Evolutionary conservation across 2,888 invertebrate species (phyloP), one percentile per base, ranked within the genome.

Genomic region (Trachelus iudaicus): DNA sequence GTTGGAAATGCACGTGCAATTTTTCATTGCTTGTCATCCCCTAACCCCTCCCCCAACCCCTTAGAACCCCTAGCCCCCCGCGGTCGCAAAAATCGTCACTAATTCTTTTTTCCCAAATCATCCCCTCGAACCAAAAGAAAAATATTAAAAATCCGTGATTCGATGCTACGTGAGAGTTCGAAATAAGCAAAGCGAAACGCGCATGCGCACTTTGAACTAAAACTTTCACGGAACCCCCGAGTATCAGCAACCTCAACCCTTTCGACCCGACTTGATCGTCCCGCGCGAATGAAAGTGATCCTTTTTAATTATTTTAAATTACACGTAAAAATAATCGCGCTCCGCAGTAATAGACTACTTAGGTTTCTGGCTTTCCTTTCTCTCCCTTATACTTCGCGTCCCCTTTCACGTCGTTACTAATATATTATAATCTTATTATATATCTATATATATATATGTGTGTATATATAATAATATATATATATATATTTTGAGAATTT

Each of bases 401-500:
- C 30, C 40, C 40, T 40, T 37, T 15, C 15, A 15, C 40, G 40
- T 73, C 35, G 76, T 81, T 77, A 80, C 78, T 85, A 85, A 82
- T 83, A 84, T 83, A 85, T 82, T 84, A 83, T 83, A 82, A 83
- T 84, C 79, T 82, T 83, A 80, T 74, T 40, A 40, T 40, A 40
- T 40, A 40, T 40, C 40, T 40, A 40, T 40, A 40, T 40, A 37
- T 37, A 37, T 78, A 12, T 40, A 35, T 85, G 82, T 81, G 78
- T 85, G 82, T 85, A 85, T 87, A 87, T 83, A 84, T 85, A 85
- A 35, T 35, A 35, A 34, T 34, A 34, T 35, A 35, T 35, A 35
- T 35, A 83, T 85, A 85, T 87, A 87, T 83, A 84, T 85, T 85
- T 86, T 84, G 83, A 86, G 85, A 85, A 85, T 86, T 86, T 77